These are phyloP conservation scores for Xiphorhynchus erythropygius DNA, from an alignment of 2,797 vertebrate species.

Conservation along the genomic window DNA sequence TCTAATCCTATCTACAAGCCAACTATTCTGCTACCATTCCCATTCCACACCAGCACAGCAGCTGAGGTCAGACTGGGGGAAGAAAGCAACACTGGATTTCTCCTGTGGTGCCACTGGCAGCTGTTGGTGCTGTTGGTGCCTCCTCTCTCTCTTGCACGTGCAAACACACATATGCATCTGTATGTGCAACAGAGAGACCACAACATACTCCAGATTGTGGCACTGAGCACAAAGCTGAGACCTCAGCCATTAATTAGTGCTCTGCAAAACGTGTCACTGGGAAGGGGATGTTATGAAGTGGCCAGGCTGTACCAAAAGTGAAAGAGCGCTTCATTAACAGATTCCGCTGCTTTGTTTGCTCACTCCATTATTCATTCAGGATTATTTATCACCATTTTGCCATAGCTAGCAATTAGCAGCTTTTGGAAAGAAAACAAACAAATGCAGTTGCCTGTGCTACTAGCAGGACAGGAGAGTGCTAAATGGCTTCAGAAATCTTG, in stretches of 20 bases:
- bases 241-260: constrained; percentile 19
- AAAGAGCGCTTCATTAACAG: constrained; percentile 35
- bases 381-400: constrained; percentile 44
- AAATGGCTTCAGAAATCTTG: not conserved
- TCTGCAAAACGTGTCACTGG: constrained; percentile 26
- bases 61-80: not conserved
- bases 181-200: not conserved
- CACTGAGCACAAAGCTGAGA: not conserved
- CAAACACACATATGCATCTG: not conserved
- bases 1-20: not conserved
- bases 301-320: constrained; percentile 30
- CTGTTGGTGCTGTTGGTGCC: constrained; percentile 30
- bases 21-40: not conserved
- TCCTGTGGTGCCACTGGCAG: not conserved
- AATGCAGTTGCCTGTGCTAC: not conserved
- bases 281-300: constrained; percentile 32
- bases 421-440: not conserved
- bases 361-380: constrained; percentile 32
- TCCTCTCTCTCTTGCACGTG: not conserved
- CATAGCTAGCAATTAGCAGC: constrained; percentile 37
- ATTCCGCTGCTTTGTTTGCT: constrained; percentile 45
- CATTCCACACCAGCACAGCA: not conserved
- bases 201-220: not conserved
- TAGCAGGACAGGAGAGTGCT: not conserved
- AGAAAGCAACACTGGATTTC: not conserved